These are phyloP conservation scores for Setipinna tenuifilis DNA, from an alignment of 2,797 vertebrate genomes.

Conservation along the genomic window DNA sequence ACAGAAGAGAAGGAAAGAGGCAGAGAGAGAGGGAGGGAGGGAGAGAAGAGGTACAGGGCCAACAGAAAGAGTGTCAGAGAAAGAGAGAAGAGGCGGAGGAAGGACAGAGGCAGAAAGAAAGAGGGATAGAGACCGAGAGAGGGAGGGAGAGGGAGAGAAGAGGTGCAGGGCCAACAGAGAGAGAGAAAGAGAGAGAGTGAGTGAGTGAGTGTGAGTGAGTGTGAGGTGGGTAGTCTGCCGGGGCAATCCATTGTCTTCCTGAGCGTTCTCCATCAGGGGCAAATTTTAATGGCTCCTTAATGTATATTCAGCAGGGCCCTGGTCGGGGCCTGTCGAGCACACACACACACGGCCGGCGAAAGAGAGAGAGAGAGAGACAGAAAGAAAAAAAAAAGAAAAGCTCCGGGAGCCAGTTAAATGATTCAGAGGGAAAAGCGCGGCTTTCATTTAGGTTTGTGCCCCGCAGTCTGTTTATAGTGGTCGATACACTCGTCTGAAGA, in stretches of 20 bases:
- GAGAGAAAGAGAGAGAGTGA: too few species aligned
- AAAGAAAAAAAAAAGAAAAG: constrained; percentile 43
- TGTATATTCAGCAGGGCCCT: constrained; percentile 64
- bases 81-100: constrained; percentile 7
- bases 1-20: too few species aligned
- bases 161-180: constrained; percentile 17
- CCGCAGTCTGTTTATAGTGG: constrained; percentile 94
- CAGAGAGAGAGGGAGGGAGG: too few species aligned
- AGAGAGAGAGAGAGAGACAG: not conserved
- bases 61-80: too few species aligned
- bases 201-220: not conserved
- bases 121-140: too few species aligned
- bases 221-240: constrained; percentile 19
- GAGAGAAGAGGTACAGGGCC: too few species aligned
- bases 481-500: constrained; percentile 95
- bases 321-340: not conserved
- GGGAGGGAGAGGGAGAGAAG: not conserved
- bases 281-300: constrained; percentile 64
- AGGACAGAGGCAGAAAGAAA: too few species aligned
- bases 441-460: constrained; percentile 92
- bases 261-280: constrained; percentile 35
- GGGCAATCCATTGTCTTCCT: constrained; percentile 45
- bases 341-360: not conserved
- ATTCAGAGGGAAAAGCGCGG: constrained; percentile 83
- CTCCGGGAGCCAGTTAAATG: constrained; percentile 83